Percentiles rank a stretch among this genome's conserved stretches.
Evolutionary conservation across 1,140 invertebrate genomes (phyloP).

Genomic region (Copidosoma floridanum): DNA sequence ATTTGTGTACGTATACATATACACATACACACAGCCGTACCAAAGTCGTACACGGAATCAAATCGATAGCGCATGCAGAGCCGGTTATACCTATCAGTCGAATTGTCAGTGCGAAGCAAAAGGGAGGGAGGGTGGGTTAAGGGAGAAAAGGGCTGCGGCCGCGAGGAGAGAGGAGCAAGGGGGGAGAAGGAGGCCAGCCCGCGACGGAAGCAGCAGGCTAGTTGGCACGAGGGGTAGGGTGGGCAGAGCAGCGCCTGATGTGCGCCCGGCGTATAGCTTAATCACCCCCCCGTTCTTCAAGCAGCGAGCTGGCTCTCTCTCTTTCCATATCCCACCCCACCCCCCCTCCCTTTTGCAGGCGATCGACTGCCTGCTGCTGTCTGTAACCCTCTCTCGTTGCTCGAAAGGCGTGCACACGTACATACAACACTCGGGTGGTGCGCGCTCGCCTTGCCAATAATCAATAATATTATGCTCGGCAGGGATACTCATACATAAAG

Average conservation of each 20-base stretch:
- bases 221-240: constrained; percentile 32
- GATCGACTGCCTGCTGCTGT: constrained; percentile 20
- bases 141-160: constrained; percentile 35
- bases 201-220: constrained; percentile 19
- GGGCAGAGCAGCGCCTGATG: constrained; percentile 28
- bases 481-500: too few relatives aligned
- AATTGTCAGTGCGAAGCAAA: constrained; percentile 51
- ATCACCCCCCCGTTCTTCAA: constrained; percentile 56
- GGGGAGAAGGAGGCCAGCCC: constrained; percentile 36
- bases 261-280: constrained; percentile 56
- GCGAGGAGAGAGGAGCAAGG: constrained; percentile 32
- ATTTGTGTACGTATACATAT: constrained; percentile 37
- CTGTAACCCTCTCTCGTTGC: too few relatives aligned
- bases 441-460: too few relatives aligned
- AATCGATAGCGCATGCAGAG: constrained; percentile 56
- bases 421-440: constrained; percentile 33
- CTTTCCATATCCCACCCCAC: constrained; percentile 35
- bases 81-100: constrained; percentile 56
- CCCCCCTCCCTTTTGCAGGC: constrained; percentile 33
- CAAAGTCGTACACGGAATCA: constrained; percentile 49
- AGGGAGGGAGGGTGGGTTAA: constrained; percentile 17
- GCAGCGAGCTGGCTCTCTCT: constrained; percentile 23
- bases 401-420: constrained; percentile 59
- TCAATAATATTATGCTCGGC: too few relatives aligned
- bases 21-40: not conserved